A percentile compares a stretch with the other conserved stretches of the same genome.
phyloP scores from a whole-genome alignment of 2,797 vertebrate genomes.

The Anguilla marmorata region DNA sequence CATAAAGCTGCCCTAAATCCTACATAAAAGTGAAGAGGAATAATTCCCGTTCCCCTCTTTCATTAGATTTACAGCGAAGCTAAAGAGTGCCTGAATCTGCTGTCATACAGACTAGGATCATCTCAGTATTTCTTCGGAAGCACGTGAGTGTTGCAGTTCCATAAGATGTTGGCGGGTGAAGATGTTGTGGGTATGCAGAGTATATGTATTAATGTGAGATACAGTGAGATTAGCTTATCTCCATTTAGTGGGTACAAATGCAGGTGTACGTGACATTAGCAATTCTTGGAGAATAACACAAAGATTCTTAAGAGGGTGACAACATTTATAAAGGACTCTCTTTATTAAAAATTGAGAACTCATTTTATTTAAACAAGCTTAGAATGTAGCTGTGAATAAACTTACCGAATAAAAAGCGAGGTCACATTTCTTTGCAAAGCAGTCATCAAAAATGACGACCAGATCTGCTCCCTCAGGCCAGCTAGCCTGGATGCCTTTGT shows the following conservation, averaged over 20 bases:
- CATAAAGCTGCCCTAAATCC: background rate
- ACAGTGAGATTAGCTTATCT: background rate
- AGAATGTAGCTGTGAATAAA: background rate
- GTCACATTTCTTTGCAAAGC: background rate
- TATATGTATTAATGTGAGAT: background rate
- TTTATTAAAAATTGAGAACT: background rate
- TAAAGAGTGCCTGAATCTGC: conserved; percentile 96
- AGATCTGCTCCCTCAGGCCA: conserved; percentile 70
- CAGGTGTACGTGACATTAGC: background rate
- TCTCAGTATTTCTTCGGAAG: conserved; percentile 92
- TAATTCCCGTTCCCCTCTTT: conserved; percentile 22
- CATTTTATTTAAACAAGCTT: background rate
- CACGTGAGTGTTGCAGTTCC: conserved; percentile 75
- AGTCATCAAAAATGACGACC: background rate
- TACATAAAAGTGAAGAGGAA: background rate
- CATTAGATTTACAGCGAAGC: conserved; percentile 94
- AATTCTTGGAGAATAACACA: background rate
- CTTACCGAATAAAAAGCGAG: background rate
- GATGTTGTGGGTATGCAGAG: background rate
- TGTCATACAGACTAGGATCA: conserved; percentile 89
- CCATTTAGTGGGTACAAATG: background rate
- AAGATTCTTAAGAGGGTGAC: background rate
- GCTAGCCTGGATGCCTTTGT: conserved; percentile 94
- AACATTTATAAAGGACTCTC: background rate
- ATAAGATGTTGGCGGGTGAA: too few relatives aligned